phyloP scores from a whole-genome alignment of 2,888 invertebrate species.

The Mythimna ferrago region DNA sequence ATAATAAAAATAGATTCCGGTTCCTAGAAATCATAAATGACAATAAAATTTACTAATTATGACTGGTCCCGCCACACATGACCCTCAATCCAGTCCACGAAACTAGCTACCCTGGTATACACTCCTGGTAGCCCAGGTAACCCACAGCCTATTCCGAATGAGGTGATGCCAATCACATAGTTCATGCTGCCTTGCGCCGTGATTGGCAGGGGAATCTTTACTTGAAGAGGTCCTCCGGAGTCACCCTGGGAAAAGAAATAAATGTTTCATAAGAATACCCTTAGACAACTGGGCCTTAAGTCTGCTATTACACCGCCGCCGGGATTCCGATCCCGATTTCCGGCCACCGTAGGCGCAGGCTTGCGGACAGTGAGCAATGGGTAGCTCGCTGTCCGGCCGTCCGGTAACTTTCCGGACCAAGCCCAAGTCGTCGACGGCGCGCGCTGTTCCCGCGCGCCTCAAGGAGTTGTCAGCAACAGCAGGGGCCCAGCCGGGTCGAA shows the following conservation, averaged over 20 bases:
- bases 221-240: slow-evolving; percentile 93
- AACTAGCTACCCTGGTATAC: slow-evolving; percentile 79
- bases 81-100: slow-evolving; percentile 81
- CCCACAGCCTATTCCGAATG: slow-evolving; percentile 80
- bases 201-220: slow-evolving; percentile 71
- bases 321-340: no score
- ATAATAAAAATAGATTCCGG: not conserved
- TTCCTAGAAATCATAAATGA: no score
- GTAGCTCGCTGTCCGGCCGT: no score
- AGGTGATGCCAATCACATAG: slow-evolving; percentile 79
- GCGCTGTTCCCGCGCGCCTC: no score
- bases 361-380: no score
- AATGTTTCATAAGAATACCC: not conserved
- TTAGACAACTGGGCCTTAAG: not conserved
- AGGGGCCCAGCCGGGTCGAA: no score
- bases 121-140: slow-evolving; percentile 75
- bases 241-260: slow-evolving; percentile 90
- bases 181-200: slow-evolving; percentile 69
- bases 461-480: no score
- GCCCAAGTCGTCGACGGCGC: no score
- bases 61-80: slow-evolving; percentile 74
- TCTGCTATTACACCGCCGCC: no score
- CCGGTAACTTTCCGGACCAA: no score
- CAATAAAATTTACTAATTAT: not conserved
- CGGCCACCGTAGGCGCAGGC: no score